Conservation (phyloP, 2,888 invertebrate species). For the Pelosia muscerda region DNA sequence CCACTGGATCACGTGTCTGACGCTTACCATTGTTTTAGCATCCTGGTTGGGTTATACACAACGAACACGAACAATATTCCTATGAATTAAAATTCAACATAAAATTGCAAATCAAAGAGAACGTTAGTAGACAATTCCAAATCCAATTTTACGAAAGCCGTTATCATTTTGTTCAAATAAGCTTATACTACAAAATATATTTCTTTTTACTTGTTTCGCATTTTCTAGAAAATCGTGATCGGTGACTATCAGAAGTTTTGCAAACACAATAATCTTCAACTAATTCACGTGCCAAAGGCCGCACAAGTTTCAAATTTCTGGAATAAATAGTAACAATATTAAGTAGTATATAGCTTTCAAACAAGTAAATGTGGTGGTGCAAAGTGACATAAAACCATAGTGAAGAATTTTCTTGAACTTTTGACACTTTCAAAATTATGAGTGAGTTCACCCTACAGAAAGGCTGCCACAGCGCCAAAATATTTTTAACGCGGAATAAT, state of each 20-base stretch:
- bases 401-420: background rate
- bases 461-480: background rate
- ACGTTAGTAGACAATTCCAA: conserved; percentile 4
- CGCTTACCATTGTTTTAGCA: no score
- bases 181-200: conserved; percentile 5
- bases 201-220: background rate
- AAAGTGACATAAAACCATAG: conserved; percentile 15
- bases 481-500: no score
- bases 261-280: conserved; percentile 20
- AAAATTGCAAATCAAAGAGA: conserved; percentile 1
- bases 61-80: background rate
- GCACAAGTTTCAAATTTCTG: conserved; percentile 40
- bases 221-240: conserved; percentile 36
- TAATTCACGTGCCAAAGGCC: conserved; percentile 30
- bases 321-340: conserved; percentile 47
- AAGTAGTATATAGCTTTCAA: conserved; percentile 44
- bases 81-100: background rate
- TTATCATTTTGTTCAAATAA: conserved; percentile 2
- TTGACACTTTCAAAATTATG: no score
- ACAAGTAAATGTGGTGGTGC: conserved; percentile 27
- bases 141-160: background rate
- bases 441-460: background rate
- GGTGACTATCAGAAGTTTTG: conserved; percentile 36
- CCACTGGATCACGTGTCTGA: no score
- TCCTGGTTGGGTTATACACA: background rate